These are phyloP conservation scores for Ploceus nigricollis DNA, from an alignment of 2,113 vertebrate species.

Conservation along the genomic window DNA sequence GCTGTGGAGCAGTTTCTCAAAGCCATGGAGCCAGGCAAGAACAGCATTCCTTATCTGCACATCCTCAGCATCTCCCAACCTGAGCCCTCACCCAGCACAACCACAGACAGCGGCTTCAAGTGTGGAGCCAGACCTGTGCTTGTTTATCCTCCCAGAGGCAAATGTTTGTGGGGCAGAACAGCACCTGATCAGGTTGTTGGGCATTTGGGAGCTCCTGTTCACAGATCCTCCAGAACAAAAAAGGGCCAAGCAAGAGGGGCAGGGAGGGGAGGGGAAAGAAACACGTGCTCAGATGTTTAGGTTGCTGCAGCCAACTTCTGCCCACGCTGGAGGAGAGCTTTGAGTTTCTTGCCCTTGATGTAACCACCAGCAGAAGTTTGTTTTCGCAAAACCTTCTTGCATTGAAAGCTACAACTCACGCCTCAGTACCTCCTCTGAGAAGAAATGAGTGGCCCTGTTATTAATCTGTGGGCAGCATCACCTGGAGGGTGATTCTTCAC, in stretches of 20 bases:
- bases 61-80: background rate
- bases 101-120: background rate
- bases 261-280: background rate
- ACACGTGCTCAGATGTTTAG: background rate
- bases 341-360: slow-evolving; percentile 29
- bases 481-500: slow-evolving; percentile 23
- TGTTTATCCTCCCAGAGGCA: background rate
- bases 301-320: background rate
- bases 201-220: background rate
- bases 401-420: slow-evolving; percentile 26
- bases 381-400: slow-evolving; percentile 14
- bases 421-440: slow-evolving; percentile 4
- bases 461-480: slow-evolving; percentile 36
- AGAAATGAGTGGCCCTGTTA: background rate
- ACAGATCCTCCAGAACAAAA: background rate
- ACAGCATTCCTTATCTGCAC: background rate
- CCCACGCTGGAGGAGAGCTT: background rate
- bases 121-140: background rate
- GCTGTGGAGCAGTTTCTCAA: background rate
- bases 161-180: background rate
- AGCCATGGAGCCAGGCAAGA: rapidly evolving
- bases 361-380: slow-evolving; percentile 20
- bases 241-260: background rate
- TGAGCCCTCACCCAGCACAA: background rate
- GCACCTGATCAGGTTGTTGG: background rate